phyloP scores from a whole-genome alignment of 1,140 invertebrate species.

The Xylocopa sonorina region DNA sequence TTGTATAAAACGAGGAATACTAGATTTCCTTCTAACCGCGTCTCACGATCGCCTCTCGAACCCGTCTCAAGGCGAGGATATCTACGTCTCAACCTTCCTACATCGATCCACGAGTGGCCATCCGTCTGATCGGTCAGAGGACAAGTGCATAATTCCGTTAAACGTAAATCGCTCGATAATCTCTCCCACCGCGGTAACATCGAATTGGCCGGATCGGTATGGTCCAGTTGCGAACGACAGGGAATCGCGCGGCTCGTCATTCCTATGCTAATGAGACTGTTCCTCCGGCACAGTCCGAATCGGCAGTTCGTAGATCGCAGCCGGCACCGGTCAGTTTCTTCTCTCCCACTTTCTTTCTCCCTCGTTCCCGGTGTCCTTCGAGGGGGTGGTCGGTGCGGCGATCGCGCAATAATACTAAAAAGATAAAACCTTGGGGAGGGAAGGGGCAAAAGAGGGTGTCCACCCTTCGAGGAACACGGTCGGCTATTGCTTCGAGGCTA shows the following conservation, averaged over 20 bases:
- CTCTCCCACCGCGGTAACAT: background rate
- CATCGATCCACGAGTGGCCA: background rate
- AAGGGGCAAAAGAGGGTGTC: constrained; percentile 54
- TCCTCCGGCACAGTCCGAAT: constrained; percentile 27
- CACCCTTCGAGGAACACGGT: constrained; percentile 72
- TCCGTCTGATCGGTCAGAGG: background rate
- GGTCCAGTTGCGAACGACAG: constrained; percentile 8
- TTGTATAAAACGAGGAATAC: too few species aligned
- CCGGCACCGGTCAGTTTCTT: constrained; percentile 6
- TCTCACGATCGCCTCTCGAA: background rate
- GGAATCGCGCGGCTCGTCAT: constrained; percentile 14
- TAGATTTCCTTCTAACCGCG: too few species aligned
- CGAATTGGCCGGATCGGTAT: background rate
- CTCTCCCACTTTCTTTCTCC: background rate
- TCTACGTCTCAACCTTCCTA: background rate
- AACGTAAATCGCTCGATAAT: constrained; percentile 5
- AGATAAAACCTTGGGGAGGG: constrained; percentile 77
- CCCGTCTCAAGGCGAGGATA: background rate
- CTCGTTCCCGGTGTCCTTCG: constrained; percentile 36
- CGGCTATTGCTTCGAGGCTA: constrained; percentile 74
- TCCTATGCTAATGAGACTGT: constrained; percentile 63
- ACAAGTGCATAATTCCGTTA: constrained; percentile 1
- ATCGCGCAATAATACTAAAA: constrained; percentile 82
- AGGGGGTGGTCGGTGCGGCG: constrained; percentile 68
- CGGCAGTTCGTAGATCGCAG: constrained; percentile 51